Evolutionary conservation across 2,888 invertebrate species (phyloP).

Genomic region (Maniola hyperantus): DNA sequence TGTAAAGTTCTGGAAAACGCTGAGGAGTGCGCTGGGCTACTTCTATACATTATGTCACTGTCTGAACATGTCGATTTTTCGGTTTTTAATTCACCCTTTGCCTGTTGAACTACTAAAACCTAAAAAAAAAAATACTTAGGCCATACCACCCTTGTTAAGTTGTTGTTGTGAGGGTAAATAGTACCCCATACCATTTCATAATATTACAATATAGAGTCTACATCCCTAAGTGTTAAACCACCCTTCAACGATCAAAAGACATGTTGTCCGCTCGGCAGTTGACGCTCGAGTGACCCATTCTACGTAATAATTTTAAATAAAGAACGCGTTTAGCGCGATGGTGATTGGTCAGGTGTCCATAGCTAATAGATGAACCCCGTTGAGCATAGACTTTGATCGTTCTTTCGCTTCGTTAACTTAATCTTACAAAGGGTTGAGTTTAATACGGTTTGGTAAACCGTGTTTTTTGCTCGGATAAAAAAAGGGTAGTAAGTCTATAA

Average conservation of each 20-base stretch:
- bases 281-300: conserved; percentile 46
- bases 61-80: no score
- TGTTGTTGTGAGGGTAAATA: background rate
- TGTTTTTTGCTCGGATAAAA: conserved; percentile 18
- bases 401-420: conserved; percentile 54
- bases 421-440: conserved; percentile 54
- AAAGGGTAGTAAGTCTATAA: conserved; percentile 25
- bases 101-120: no score
- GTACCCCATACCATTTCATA: background rate
- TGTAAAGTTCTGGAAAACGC: no score
- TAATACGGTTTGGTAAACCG: background rate
- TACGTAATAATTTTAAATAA: conserved; percentile 59
- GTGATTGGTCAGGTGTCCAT: conserved; percentile 65
- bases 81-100: no score
- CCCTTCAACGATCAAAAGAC: conserved; percentile 47
- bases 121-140: no score
- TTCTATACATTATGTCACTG: no score
- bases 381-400: conserved; percentile 66
- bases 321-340: conserved; percentile 60
- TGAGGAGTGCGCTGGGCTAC: no score
- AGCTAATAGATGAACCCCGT: conserved; percentile 67
- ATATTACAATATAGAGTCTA: background rate
- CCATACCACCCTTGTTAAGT: no score
- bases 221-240: conserved; percentile 46
- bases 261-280: conserved; percentile 37